Evolutionary conservation across 2,113 vertebrate genomes (phyloP).

Genomic region (Ibidorhyncha struthersii): DNA sequence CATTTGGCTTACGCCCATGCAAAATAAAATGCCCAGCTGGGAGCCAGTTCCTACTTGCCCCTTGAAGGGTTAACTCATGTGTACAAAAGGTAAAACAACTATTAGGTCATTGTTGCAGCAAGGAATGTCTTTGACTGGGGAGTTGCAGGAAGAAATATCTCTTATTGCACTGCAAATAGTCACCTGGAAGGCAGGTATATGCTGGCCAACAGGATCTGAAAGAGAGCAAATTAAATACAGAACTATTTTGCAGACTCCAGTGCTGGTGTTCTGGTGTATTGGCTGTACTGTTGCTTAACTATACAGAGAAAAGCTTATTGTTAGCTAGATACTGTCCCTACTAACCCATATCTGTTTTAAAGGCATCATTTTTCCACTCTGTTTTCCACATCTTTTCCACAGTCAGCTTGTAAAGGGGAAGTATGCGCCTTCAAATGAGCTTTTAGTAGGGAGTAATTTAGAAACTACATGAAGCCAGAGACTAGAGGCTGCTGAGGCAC

Average conservation of each 20-base stretch:
- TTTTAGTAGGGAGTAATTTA: neutral
- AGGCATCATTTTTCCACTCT: neutral
- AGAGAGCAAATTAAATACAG: neutral
- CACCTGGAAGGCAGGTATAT: neutral
- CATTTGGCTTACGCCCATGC: neutral
- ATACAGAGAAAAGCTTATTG: neutral
- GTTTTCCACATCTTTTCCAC: neutral
- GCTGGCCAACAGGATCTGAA: neutral
- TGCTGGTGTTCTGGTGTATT: neutral
- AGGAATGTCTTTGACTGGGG: neutral
- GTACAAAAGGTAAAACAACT: neutral
- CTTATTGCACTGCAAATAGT: neutral
- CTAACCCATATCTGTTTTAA: neutral
- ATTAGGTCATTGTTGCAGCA: neutral
- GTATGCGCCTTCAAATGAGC: neutral
- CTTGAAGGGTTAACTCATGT: neutral
- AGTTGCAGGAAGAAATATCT: neutral
- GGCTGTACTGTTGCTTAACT: neutral
- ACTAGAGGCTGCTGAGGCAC: neutral
- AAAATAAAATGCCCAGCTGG: slow-evolving; percentile 36
- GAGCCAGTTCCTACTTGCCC: neutral
- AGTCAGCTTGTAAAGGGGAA: neutral
- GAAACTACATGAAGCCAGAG: neutral
- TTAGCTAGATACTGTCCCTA: neutral
- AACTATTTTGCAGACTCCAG: neutral